A percentile compares a stretch with the other conserved stretches of the same genome.
phyloP scores from a whole-genome alignment of 2,113 vertebrate species.

The Clarias magur region DNA sequence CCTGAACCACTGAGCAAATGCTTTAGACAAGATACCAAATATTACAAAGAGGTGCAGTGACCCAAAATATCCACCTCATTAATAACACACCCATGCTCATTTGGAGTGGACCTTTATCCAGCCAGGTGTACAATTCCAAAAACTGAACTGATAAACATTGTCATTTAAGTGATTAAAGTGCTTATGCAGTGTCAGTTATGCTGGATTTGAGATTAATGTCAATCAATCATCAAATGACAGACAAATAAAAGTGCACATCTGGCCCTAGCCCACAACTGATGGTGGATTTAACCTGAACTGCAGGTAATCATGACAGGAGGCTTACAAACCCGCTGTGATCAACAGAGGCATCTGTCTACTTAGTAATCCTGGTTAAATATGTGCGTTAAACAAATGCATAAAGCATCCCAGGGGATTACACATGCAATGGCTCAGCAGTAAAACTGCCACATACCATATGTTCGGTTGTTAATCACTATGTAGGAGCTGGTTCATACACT shows the following conservation, averaged over 20 bases:
- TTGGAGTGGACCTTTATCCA: background rate
- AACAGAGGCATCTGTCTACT: constrained; percentile 30
- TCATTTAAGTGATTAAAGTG: too few relatives aligned
- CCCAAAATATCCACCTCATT: constrained; percentile 65
- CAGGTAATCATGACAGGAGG: constrained; percentile 8
- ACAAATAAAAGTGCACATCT: background rate
- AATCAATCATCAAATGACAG: background rate
- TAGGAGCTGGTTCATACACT: background rate
- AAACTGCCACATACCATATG: constrained; percentile 20
- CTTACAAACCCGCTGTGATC: constrained; percentile 10
- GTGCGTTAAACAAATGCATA: constrained; percentile 28
- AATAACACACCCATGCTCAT: constrained; percentile 42
- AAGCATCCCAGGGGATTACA: background rate
- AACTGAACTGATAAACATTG: background rate
- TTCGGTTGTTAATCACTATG: background rate
- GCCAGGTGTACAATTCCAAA: background rate
- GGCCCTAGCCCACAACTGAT: background rate
- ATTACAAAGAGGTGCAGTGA: constrained; percentile 23
- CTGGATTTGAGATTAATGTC: too few relatives aligned
- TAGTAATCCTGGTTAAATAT: constrained; percentile 36
- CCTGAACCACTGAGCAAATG: background rate
- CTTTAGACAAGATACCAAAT: constrained; percentile 26
- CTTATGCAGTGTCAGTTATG: too few relatives aligned
- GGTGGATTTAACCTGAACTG: constrained; percentile 2
- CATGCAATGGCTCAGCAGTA: constrained; percentile 5